A percentile compares a stretch with the other conserved stretches of the same genome.
Evolutionary conservation across 2,888 invertebrate species (phyloP).

Genomic region (Cheilosia urbana): DNA sequence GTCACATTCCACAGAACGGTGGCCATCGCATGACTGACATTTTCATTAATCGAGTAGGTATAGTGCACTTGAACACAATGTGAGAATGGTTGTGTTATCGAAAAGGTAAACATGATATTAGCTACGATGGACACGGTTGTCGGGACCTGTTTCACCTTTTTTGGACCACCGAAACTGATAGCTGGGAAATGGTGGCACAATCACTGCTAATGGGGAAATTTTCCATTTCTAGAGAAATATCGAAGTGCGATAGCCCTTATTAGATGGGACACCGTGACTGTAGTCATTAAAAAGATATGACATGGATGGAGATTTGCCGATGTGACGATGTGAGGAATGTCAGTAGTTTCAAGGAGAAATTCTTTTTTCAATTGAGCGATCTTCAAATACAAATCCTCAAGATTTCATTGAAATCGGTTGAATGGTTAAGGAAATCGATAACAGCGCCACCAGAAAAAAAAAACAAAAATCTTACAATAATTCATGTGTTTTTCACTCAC

Average conservation of each 20-base stretch:
- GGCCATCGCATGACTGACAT: slow-evolving; percentile 56
- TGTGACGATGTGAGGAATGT: too few species aligned
- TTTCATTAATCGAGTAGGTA: slow-evolving; percentile 66
- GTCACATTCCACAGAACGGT: slow-evolving; percentile 70
- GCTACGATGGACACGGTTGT: slow-evolving; percentile 52
- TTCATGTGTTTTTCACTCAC: too few species aligned
- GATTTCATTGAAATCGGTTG: too few species aligned
- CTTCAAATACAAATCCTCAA: too few species aligned
- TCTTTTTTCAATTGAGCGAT: too few species aligned
- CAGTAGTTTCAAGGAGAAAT: too few species aligned
- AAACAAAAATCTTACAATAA: too few species aligned
- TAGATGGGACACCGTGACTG: not conserved
- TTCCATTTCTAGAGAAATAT: slow-evolving; percentile 2
- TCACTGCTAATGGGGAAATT: slow-evolving; percentile 28
- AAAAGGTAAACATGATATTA: slow-evolving; percentile 56
- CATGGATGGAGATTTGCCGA: too few species aligned
- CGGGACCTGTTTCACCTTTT: slow-evolving; percentile 27
- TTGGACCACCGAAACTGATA: slow-evolving; percentile 47
- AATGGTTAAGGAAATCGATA: too few species aligned
- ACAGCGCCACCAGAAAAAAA: too few species aligned
- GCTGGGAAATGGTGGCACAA: not conserved
- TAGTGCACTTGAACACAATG: slow-evolving; percentile 32
- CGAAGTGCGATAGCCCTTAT: not conserved
- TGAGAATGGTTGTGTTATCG: slow-evolving; percentile 34
- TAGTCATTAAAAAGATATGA: too few species aligned